Base-by-base conservation (phyloP, 1,140 invertebrate genomes). In the Sitodiplosis mosellana region DNA sequence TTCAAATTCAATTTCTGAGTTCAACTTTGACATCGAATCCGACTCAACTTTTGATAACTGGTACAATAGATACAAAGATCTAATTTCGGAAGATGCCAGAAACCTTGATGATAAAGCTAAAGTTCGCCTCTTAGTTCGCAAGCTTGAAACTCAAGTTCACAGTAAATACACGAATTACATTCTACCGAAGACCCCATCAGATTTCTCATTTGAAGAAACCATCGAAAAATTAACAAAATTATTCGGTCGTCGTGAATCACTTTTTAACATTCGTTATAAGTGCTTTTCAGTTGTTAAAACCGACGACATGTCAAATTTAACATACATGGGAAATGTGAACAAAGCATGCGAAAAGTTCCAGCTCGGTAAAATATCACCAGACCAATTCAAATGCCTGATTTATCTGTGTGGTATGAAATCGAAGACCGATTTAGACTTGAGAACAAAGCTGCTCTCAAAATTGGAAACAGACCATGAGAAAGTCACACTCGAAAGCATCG, bases 351-450 rank as follows among this genome's bases (percentile, higher is more conserved):
- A 48, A 48, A 21, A 48, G 1, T 47, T 50, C 21, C 42, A 49
- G 33, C n/a, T 46, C 5, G 46, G 46, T 20, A 21, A 45, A 2
- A 17, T 50, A 33, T 43, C 49, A 12, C 17, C 47, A 20, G 46
- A 48, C 45, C 47, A 48, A 34, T 51, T 48, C 36, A 48, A 51
- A 48, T 51, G 50, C 21, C 41, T 51, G 34, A 48, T 51, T 12
- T 48, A 44, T 20, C 18, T 47, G n/a, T 37, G 42, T 45, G 49
- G 49, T 15, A 27, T 51, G 10, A 47, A 47, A 33, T 21, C 41
- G 18, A 33, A 34, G 14, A n/a, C n/a, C 33, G 45, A 50, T 27
- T 40, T 33, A 11, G 49, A 50, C 11, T 33, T 50, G 18, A 22
- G 45, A 17, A 50, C 49, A 11, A 18, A 27, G 43, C 43, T 50